Evolutionary conservation across 1,140 invertebrate species (phyloP).

Genomic region (Venturia canescens): DNA sequence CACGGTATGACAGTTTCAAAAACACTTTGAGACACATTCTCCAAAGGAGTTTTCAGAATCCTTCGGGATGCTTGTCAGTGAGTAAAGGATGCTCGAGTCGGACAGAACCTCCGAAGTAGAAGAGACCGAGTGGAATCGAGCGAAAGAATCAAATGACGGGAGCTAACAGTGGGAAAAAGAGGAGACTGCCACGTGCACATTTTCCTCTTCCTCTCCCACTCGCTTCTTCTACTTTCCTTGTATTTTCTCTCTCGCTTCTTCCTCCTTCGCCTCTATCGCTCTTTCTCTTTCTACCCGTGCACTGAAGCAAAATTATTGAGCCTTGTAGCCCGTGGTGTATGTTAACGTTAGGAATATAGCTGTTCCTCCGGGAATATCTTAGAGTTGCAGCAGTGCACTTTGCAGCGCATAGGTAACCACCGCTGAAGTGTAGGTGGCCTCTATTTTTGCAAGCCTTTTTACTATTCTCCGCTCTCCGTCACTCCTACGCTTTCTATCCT

Average conservation of each 20-base stretch:
- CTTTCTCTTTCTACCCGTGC: not conserved
- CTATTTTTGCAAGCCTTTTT: not conserved
- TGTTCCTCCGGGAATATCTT: constrained; percentile 5
- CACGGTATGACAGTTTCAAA: not conserved
- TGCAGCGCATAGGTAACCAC: constrained; percentile 19
- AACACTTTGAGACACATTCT: not conserved
- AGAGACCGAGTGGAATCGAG: constrained; percentile 23
- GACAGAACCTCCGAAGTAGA: not conserved
- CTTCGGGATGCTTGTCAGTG: constrained; percentile 8
- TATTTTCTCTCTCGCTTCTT: not conserved
- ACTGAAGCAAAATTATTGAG: constrained; percentile 20
- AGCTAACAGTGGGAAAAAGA: constrained; percentile 29
- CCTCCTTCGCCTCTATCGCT: not conserved
- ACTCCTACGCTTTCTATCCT: not conserved
- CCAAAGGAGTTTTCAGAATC: not conserved
- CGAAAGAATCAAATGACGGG: constrained; percentile 19
- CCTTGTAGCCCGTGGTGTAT: constrained; percentile 22
- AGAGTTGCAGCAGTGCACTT: constrained; percentile 16
- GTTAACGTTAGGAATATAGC: not conserved
- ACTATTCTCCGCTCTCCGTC: not conserved
- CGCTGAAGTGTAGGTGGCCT: not conserved
- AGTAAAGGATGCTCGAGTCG: not conserved
- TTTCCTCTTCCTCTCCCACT: not conserved
- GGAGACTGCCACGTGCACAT: constrained; percentile 10
- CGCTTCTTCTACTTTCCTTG: not conserved